Evolutionary conservation across 2,113 vertebrate species (phyloP), one percentile per base, ranked within the genome.

Genomic region (Dasyurus viverrinus): DNA sequence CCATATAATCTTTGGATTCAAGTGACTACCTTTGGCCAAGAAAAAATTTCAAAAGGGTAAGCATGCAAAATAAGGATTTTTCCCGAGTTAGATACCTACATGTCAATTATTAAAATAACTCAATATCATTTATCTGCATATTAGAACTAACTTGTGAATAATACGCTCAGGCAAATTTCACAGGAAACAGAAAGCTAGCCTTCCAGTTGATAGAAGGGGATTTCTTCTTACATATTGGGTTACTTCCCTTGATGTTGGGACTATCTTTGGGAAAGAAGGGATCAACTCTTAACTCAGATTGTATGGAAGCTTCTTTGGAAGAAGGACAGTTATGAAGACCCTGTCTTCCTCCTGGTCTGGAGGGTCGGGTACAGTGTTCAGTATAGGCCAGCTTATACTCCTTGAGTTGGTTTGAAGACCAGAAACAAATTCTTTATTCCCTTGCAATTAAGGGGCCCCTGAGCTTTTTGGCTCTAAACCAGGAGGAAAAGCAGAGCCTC

Each of bases 1-100:
- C 96, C 95, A 53, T 92, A 93, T 91, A 68, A 95, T 94, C 96
- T 54, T 93, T 91, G 97, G 91, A 98, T 96, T 97, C 93, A 97
- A 95, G 95, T 10, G 1, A 92, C 96, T 97, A 96, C 89, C 54
- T 30, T 89, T 84, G 91, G 92, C 76, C 25, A 93, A 93, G 93
- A 52, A 47, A 92, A 89, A 36, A 57, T 42, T 8, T 12, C 22
- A 25, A 27, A 30, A 60, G 26, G 10, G 10, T 12, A 68, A 68
- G 30, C 94, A 94, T 60, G 92, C 25, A 95, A 57, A 94, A 95
- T 48, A 92, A 90, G 2, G 22, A 90, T 54, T 53, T 16, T 76
- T 9, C 91, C 93, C 30, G 53, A 30, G 50, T 90, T 52, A 48
- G 91, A 93, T 11, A 36, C 27, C 42, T 94, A 50, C 0, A 25